phyloP scores from a whole-genome alignment of 2,888 invertebrate species.

The Plutella xylostella region DNA sequence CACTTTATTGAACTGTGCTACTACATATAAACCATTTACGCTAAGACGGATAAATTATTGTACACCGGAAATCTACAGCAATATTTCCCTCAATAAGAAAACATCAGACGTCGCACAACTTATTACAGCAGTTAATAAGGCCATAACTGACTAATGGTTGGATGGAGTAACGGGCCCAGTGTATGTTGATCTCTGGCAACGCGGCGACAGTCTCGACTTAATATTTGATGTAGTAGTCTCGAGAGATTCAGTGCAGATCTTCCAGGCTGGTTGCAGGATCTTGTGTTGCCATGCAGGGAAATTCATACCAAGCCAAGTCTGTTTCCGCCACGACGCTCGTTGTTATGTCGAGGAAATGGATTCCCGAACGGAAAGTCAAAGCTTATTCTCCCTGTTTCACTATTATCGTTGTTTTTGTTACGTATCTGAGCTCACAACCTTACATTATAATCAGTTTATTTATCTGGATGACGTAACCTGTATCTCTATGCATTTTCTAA shows the following conservation, averaged over 20 bases:
- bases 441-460: conserved; percentile 57
- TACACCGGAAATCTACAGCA: conserved; percentile 11
- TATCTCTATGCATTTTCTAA: too few species aligned
- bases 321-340: conserved; percentile 37
- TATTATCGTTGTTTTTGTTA: conserved; percentile 29
- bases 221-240: conserved; percentile 16
- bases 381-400: conserved; percentile 28
- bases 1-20: not conserved
- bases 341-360: conserved; percentile 52
- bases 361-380: conserved; percentile 36
- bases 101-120: conserved; percentile 40
- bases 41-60: conserved; percentile 11
- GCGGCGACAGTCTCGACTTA: not conserved
- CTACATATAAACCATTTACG: not conserved
- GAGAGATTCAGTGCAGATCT: conserved; percentile 22
- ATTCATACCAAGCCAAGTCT: conserved; percentile 44
- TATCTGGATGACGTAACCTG: too few species aligned
- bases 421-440: conserved; percentile 21
- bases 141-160: conserved; percentile 38
- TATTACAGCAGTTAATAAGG: conserved; percentile 50
- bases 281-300: conserved; percentile 28
- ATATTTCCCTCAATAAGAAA: conserved; percentile 38
- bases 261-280: conserved; percentile 24
- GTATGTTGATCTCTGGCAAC: conserved; percentile 25
- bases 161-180: conserved; percentile 26